Base-by-base conservation (phyloP, 2,888 invertebrate species). In the Oxystoma pomonae region DNA sequence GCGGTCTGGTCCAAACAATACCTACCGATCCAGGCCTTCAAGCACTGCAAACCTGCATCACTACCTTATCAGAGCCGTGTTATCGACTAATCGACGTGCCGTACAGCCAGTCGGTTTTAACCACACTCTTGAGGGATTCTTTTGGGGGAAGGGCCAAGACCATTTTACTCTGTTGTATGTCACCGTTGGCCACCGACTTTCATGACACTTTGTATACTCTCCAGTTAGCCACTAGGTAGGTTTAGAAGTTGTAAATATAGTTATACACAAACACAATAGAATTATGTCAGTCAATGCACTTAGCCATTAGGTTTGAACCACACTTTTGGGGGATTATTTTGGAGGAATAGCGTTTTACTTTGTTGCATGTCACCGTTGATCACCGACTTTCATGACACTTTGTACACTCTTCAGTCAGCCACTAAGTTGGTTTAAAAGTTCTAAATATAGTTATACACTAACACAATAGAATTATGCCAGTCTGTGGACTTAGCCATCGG, bases 111-210 rank as follows among this genome's bases (percentile, higher is more conserved):
- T 89, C 88, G 35, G 87, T 88, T 52, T 78, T 90, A 35, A 88
- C 89, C 17, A 88, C 88, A 1, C 83, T 89, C 77, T 77, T 89
- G 0, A 84, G 89, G 78, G 90, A 90, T 75, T 89, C 90, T 1
- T 89, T 90, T 79, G 90, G 90, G 12, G 90, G 90, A 0, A 83
- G 90, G 72, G 89, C 90, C 1, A 89, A 89, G 73, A 90, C 90
- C 1, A 81, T 90, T 79, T 82, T 91, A 1, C 85, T 90, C 63
- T 85, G 90, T 60, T 90, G 90, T 70, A 83, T 90, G n/a, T 90
- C 90, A 52, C 88, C 90, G 16, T 82, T 87, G 66, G 84, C 89
- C 65, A 82, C 86, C 67, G 87, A 90, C 77, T 83, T 87, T 65
- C 84, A 86, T 68, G 90, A 90, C 73, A 89, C 89, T 1, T 78